phyloP scores from a whole-genome alignment of 1,140 invertebrate species.

The Neelides sp. region DNA sequence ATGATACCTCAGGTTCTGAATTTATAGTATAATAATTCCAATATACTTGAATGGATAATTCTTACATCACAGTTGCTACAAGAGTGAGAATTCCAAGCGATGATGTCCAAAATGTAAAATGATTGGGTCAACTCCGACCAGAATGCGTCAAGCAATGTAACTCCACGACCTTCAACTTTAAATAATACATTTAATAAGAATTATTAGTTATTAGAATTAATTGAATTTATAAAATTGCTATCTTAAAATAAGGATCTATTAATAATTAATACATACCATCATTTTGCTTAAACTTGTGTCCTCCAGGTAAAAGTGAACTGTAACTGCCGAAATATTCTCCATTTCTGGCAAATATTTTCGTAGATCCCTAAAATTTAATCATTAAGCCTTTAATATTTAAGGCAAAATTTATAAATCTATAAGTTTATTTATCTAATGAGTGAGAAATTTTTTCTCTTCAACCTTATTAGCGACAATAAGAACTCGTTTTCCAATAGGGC shows the following conservation, averaged over 20 bases:
- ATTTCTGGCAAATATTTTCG: constrained; percentile 55
- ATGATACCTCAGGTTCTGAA: background rate
- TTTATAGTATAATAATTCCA: background rate
- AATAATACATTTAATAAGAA: no score
- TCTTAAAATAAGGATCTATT: no score
- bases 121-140: constrained; percentile 48
- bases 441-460: constrained; percentile 31
- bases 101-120: constrained; percentile 65
- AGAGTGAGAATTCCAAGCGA: constrained; percentile 65
- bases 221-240: no score
- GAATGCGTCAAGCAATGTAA: constrained; percentile 67
- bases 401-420: background rate
- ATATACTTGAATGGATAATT: background rate
- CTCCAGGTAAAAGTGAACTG: constrained; percentile 61
- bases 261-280: no score
- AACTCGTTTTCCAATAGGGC: constrained; percentile 64
- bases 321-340: constrained; percentile 49
- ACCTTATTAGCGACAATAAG: constrained; percentile 62
- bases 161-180: constrained; percentile 33
- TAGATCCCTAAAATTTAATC: constrained; percentile 46
- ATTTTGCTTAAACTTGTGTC: constrained; percentile 36
- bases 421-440: background rate
- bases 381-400: constrained; percentile 6
- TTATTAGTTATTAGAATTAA: no score
- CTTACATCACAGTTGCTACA: constrained; percentile 66